Percentiles rank a stretch among this genome's conserved stretches.
phyloP scores from a whole-genome alignment of 2,797 vertebrate genomes.

The Notoglanidium macrostoma region DNA sequence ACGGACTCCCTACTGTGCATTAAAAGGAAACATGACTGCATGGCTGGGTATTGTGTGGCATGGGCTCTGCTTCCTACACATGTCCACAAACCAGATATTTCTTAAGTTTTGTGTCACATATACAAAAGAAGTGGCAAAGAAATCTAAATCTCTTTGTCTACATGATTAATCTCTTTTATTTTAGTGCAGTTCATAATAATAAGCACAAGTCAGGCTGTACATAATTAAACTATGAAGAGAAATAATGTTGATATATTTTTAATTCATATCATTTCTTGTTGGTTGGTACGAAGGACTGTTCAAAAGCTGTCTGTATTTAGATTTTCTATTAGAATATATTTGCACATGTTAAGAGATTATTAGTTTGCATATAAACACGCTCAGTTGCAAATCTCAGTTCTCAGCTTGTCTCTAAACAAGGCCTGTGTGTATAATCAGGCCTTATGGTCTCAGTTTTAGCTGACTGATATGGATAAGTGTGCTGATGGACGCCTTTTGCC shows the following conservation, averaged over 20 bases:
- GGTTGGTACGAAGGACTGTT: no score
- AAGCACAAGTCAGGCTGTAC: background rate
- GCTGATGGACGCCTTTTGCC: slow-evolving; percentile 36
- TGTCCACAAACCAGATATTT: background rate
- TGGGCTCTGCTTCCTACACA: background rate
- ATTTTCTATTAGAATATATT: background rate
- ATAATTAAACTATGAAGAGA: background rate
- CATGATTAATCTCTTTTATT: no score
- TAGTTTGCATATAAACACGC: background rate
- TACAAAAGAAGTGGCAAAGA: no score
- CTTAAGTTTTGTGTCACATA: no score
- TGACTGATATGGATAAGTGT: slow-evolving; percentile 32
- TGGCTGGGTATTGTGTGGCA: slow-evolving; percentile 16
- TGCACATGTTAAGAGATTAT: background rate
- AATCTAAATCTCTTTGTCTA: no score
- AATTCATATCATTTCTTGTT: background rate
- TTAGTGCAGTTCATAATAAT: background rate
- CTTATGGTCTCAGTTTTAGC: slow-evolving; percentile 30
- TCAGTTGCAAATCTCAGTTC: background rate
- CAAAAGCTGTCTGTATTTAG: no score
- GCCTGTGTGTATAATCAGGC: slow-evolving; percentile 47
- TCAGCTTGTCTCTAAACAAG: background rate
- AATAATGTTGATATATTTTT: background rate
- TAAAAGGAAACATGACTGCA: slow-evolving; percentile 40
- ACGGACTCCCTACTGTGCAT: slow-evolving; percentile 36